Evolutionary conservation across 2,797 vertebrate genomes (phyloP).

Genomic region (Myotis pilosus): DNA sequence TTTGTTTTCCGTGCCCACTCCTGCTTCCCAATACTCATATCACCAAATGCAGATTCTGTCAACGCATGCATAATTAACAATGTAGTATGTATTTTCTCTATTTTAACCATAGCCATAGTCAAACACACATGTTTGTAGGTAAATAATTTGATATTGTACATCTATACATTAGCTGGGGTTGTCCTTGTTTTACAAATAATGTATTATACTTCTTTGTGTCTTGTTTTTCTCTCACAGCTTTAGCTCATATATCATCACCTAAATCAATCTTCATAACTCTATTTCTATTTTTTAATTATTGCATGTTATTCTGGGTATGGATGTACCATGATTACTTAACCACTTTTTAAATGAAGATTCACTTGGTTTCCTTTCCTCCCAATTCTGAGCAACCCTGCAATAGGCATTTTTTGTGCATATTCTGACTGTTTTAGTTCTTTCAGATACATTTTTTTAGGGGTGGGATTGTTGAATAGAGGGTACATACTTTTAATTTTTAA

Average conservation of each 20-base stretch:
- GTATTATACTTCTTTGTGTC: not conserved
- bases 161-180: not conserved
- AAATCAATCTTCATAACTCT: not conserved
- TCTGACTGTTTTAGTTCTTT: not conserved
- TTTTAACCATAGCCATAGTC: not conserved
- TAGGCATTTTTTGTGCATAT: not conserved
- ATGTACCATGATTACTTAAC: not conserved
- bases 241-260: not conserved
- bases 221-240: not conserved
- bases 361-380: not conserved
- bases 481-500: not conserved
- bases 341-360: not conserved
- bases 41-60: not conserved
- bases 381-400: not conserved
- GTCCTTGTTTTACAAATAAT: slow-evolving; percentile 14
- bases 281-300: slow-evolving; percentile 14
- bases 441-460: not conserved
- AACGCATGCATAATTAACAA: not conserved
- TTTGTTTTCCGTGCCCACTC: not conserved
- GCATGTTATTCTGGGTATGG: not conserved
- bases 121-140: not conserved
- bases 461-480: not conserved
- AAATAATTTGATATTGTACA: not conserved
- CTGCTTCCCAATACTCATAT: not conserved
- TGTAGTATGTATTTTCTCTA: not conserved